phyloP scores from a whole-genome alignment of 2,888 invertebrate species.

The Abrostola triplasia region DNA sequence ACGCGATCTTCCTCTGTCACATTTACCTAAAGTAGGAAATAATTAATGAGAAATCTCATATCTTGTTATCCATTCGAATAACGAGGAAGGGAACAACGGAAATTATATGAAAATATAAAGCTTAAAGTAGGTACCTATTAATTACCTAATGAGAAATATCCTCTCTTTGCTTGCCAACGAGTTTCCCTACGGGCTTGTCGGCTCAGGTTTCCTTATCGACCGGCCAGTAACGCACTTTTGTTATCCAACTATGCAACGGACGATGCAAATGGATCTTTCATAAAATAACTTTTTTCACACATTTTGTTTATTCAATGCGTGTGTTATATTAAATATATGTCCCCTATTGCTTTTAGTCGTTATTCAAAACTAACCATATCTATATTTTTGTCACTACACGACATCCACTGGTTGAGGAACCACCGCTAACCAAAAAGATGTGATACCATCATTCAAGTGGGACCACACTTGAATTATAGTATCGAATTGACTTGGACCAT shows the following conservation, averaged over 20 bases:
- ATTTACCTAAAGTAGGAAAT: background rate
- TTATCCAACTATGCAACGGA: background rate
- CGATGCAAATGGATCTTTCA: background rate
- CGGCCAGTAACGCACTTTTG: background rate
- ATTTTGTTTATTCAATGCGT: too few relatives aligned
- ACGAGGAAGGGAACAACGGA: background rate
- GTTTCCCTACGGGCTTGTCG: background rate
- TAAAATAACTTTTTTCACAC: background rate
- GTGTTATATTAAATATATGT: too few relatives aligned
- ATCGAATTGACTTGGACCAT: too few relatives aligned
- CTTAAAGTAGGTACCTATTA: conserved; percentile 2
- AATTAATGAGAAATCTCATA: conserved; percentile 3
- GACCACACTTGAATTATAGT: too few relatives aligned
- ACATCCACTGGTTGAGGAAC: too few relatives aligned
- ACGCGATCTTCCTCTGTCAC: background rate
- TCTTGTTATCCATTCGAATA: conserved; percentile 1
- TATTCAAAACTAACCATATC: too few relatives aligned
- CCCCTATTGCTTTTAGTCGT: too few relatives aligned
- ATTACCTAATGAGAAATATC: conserved; percentile 1
- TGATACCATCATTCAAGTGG: too few relatives aligned
- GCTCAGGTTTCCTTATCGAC: background rate
- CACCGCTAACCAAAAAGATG: too few relatives aligned
- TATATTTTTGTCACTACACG: too few relatives aligned
- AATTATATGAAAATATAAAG: background rate
- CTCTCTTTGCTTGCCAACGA: background rate